phyloP scores from a whole-genome alignment of 92 coral and sea anemone species.

The Virgularia gustaviana region DNA sequence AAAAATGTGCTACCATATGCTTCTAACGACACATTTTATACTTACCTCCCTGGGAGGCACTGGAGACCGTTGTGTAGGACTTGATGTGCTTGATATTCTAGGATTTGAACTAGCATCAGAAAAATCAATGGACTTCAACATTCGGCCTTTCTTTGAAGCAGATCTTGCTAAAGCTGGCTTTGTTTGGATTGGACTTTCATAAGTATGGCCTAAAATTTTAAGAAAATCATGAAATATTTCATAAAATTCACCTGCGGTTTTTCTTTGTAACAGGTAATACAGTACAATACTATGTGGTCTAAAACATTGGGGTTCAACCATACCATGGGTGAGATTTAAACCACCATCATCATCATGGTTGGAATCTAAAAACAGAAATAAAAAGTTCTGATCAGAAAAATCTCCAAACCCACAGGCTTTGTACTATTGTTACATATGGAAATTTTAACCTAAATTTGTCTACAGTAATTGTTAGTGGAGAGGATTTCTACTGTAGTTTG shows the following conservation, averaged over 20 bases:
- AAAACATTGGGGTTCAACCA: too few species aligned
- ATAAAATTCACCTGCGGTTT: too few species aligned
- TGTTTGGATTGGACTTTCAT: constrained; percentile 83
- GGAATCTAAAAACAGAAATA: constrained; percentile 16
- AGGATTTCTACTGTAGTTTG: too few species aligned
- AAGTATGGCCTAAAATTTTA: constrained; percentile 44
- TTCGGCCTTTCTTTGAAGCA: constrained; percentile 82
- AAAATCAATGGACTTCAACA: constrained; percentile 41
- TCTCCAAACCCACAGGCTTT: too few species aligned
- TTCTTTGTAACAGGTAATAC: too few species aligned
- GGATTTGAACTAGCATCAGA: constrained; percentile 8
- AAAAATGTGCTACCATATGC: not conserved
- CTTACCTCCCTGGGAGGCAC: constrained; percentile 22
- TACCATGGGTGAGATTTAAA: too few species aligned
- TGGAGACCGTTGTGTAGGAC: constrained; percentile 18
- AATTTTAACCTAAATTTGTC: too few species aligned
- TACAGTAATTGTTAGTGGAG: too few species aligned
- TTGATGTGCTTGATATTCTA: not conserved
- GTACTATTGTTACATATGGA: too few species aligned
- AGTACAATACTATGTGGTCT: too few species aligned
- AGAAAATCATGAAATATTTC: not conserved
- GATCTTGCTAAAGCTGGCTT: constrained; percentile 91
- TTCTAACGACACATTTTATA: not conserved
- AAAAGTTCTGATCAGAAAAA: too few species aligned
- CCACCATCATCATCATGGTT: constrained; percentile 39